Base-by-base conservation (phyloP, 2,797 vertebrate genomes). In the Phalloptychus januarius region DNA sequence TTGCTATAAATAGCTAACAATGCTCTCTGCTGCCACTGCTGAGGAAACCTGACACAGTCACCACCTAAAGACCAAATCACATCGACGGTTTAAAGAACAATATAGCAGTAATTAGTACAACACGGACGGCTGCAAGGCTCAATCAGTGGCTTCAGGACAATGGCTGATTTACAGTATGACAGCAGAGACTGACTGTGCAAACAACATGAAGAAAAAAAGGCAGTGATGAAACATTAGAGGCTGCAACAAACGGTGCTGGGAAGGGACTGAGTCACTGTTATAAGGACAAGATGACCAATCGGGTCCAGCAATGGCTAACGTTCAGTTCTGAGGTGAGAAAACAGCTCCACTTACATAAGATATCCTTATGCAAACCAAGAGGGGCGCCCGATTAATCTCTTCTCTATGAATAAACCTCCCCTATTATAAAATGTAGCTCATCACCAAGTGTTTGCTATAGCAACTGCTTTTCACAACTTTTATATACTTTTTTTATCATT, bases 211-310 rank as follows among this genome's bases (percentile, higher is more conserved):
- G 38, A 31, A 28, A 40, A 70, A 44, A 70, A 81, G 76, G 63
- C 48, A 3, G 38, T n/a, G 74, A 25, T 69, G 71, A 50, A 52
- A 85, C 76, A 91, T 91, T 84, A 90, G 56, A 90, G 80, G 81
- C 81, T 80, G 48, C 33, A 79, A 58, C 25, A 71, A 74, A 44
- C 36, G 56, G 71, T 82, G 81, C 25, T 18, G 23, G 86, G 86
- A 87, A 89, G 78, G 25, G 42, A 79, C 0, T 90, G 85, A 93
- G 88, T 93, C 92, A 92, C 69, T 65, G 78, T 83, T 76, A 74
- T 31, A 77, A 20, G 75, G 71, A 86, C 56, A 74, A 75, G 48
- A 84, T 82, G 54, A 78, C 56, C 72, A 77, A 79, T 45, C 40
- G 16, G 13, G 45, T 70, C 67, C 42, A 45, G 42, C 12, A 42